These are phyloP conservation scores for Bactericera cockerelli DNA, from an alignment of 1,140 invertebrate genomes.

Conservation along the genomic window DNA sequence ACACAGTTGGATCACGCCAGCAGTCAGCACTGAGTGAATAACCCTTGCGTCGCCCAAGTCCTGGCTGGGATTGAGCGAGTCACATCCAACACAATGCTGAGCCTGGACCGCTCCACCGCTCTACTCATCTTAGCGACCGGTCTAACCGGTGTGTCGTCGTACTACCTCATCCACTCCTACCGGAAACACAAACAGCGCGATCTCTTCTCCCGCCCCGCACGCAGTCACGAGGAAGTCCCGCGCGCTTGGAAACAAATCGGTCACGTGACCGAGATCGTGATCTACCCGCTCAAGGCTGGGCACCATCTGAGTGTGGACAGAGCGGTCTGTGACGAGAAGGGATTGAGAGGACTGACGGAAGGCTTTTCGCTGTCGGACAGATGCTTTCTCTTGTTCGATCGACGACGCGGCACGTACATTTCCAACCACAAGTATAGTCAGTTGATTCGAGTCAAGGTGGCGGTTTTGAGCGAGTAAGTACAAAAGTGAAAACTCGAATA, in stretches of 20 bases:
- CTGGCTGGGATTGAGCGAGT: too few relatives aligned
- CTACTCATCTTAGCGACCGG: too few relatives aligned
- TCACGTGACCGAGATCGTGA: conserved; percentile 10
- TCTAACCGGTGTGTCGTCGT: too few relatives aligned
- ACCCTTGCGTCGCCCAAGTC: too few relatives aligned
- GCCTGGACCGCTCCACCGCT: too few relatives aligned
- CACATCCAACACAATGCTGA: too few relatives aligned
- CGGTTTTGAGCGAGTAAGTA: background rate
- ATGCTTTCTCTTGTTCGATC: conserved; percentile 12
- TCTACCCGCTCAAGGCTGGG: conserved; percentile 18
- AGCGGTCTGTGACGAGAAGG: conserved; percentile 4
- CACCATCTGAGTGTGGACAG: conserved; percentile 7
- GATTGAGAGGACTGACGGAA: background rate
- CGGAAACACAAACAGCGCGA: too few relatives aligned
- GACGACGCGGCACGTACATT: background rate
- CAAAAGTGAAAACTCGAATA: background rate
- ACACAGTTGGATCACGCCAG: too few relatives aligned
- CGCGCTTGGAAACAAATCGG: conserved; percentile 16
- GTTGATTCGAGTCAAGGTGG: background rate
- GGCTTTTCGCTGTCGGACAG: background rate
- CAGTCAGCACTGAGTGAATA: too few relatives aligned
- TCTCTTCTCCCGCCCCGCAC: too few relatives aligned
- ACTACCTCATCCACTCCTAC: too few relatives aligned
- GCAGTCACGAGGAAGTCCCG: conserved; percentile 1
- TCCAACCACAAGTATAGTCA: background rate